Percentiles rank a stretch among this genome's conserved stretches.
phyloP scores from a whole-genome alignment of 2,888 invertebrate genomes.

The Lasioglossum figueresi region DNA sequence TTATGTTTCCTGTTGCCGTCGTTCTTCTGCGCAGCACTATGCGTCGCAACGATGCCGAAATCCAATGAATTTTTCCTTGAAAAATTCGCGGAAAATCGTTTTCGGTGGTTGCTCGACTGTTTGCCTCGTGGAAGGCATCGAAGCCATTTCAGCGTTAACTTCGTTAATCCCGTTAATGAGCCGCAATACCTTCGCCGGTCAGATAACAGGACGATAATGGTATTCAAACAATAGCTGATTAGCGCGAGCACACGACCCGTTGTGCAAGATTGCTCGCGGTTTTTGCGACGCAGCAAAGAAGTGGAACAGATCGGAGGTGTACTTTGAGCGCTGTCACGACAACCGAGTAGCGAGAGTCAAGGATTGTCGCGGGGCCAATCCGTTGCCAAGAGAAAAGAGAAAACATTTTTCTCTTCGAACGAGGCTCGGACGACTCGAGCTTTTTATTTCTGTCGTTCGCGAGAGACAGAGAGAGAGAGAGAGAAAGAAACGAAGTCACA shows the following conservation, averaged over 20 bases:
- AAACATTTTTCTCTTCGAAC: background rate
- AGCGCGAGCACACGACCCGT: constrained; percentile 15
- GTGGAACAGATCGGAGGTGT: constrained; percentile 11
- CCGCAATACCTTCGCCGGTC: background rate
- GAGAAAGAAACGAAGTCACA: too few relatives aligned
- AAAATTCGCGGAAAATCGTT: background rate
- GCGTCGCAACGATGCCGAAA: background rate
- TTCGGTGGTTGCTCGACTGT: background rate
- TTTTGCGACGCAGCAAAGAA: constrained; percentile 18
- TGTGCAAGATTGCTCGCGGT: constrained; percentile 24
- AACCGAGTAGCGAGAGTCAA: background rate
- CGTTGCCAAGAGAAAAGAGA: background rate
- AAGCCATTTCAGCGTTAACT: constrained; percentile 1
- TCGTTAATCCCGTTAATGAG: constrained; percentile 2
- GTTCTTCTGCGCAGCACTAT: background rate
- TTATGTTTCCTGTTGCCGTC: background rate
- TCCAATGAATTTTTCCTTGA: background rate
- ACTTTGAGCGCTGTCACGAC: background rate
- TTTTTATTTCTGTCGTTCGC: background rate
- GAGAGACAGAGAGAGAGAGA: too few relatives aligned
- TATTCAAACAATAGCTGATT: constrained; percentile 27
- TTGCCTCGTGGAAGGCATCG: background rate
- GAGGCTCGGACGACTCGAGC: background rate
- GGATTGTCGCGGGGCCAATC: background rate
- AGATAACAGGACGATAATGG: constrained; percentile 1